Evolutionary conservation across 2,888 invertebrate species (phyloP).

Genomic region (Leptinotarsa tumamoca): DNA sequence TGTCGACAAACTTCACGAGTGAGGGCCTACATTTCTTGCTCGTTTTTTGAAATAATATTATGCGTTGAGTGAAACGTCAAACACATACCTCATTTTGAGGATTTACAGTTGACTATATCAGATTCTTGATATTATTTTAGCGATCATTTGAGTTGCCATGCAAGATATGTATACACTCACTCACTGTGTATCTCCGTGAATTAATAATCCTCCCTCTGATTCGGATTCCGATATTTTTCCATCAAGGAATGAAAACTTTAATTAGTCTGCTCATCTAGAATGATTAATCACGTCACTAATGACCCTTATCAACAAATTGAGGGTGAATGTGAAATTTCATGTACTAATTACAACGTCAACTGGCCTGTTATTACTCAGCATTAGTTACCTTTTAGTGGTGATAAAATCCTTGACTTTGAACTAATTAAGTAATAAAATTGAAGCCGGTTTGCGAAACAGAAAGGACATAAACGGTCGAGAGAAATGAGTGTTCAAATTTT

Average conservation of each 20-base stretch:
- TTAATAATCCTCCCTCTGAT: background rate
- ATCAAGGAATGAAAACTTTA: conserved; percentile 11
- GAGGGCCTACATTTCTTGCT: too few relatives aligned
- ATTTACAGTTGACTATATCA: too few relatives aligned
- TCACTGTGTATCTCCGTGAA: background rate
- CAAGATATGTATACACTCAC: too few relatives aligned
- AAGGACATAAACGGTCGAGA: conserved; percentile 27
- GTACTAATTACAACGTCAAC: conserved; percentile 36
- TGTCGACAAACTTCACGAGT: too few relatives aligned
- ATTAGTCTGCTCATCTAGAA: conserved; percentile 16
- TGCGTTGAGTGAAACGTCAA: too few relatives aligned
- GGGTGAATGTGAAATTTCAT: conserved; percentile 29
- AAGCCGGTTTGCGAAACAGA: conserved; percentile 24
- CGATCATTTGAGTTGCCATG: too few relatives aligned
- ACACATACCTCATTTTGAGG: too few relatives aligned
- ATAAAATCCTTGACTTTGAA: conserved; percentile 40
- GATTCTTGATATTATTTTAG: too few relatives aligned
- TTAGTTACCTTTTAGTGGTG: conserved; percentile 42
- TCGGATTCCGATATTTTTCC: background rate
- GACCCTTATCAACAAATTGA: conserved; percentile 30
- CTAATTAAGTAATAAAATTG: conserved; percentile 42
- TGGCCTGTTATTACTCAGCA: conserved; percentile 29
- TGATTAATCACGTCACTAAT: conserved; percentile 25
- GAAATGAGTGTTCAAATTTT: conserved; percentile 26
- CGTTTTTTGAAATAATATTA: too few relatives aligned